Conservation (phyloP, 2,888 invertebrate genomes). For the Emmelina monodactyla region DNA sequence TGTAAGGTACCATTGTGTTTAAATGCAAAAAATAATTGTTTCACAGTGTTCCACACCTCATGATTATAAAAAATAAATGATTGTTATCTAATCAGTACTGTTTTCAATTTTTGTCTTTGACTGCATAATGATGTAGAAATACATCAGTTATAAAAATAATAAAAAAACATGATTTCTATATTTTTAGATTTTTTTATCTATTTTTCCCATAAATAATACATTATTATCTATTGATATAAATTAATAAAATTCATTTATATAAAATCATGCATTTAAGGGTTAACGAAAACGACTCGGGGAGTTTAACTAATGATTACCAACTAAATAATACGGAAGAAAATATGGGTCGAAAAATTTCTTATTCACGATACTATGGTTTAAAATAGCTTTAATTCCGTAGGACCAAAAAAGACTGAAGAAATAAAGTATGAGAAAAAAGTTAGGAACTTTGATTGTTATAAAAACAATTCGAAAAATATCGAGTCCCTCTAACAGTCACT, state of each 20-base stretch:
- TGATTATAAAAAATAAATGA: conserved; percentile 24
- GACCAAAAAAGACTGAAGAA: too few relatives aligned
- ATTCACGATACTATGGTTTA: too few relatives aligned
- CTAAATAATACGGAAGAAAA: too few relatives aligned
- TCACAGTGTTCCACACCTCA: too few relatives aligned
- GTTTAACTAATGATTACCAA: too few relatives aligned
- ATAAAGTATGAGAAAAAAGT: too few relatives aligned
- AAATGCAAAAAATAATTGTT: conserved; percentile 25
- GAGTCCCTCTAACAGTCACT: too few relatives aligned
- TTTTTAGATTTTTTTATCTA: conserved; percentile 18
- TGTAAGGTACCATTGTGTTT: conserved; percentile 25
- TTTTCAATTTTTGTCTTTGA: conserved; percentile 18
- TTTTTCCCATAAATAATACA: conserved; percentile 24
- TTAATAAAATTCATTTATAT: conserved; percentile 18
- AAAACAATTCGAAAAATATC: too few relatives aligned
- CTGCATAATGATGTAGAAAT: conserved; percentile 21
- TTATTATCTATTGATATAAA: conserved; percentile 23
- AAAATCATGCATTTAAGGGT: conserved; percentile 21
- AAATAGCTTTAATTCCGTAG: too few relatives aligned
- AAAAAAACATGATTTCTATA: conserved; percentile 18
- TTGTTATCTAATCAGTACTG: conserved; percentile 21
- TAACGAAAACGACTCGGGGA: too few relatives aligned
- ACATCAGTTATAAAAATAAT: conserved; percentile 20
- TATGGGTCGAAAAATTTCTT: too few relatives aligned
- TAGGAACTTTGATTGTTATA: too few relatives aligned